Evolutionary conservation across 2,888 invertebrate genomes (phyloP), one percentile per base, ranked within the genome.

Genomic region (Drosophila merina): DNA sequence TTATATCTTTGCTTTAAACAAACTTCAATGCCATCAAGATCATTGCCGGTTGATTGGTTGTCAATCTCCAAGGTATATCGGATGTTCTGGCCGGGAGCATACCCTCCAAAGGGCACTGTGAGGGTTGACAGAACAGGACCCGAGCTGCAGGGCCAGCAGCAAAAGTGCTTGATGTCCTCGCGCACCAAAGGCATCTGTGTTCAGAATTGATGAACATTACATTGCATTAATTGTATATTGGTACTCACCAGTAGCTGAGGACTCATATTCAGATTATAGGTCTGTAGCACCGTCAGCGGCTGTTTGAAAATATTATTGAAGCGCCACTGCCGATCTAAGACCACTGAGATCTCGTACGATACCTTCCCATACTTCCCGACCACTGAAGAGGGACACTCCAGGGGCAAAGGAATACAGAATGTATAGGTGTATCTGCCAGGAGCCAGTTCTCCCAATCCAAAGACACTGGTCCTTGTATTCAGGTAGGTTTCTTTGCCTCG

Each of bases 261-360:
- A 89, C 94, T 94, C 77, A 93, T 92, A 91, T 97, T 97, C 64
- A 97, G 93, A 91, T 97, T 96, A 76, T 96, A 92, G 4, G 95
- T 94, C 72, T 95, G 94, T 51, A 96, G 93, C 9, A 97, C 94
- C 25, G 95, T 96, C 80, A 97, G 95, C 0, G 88, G 81, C 40
- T 81, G 79, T 14, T 77, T 79, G 33, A 82, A 89, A 1, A 74
- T 72, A 59, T 88, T 89, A 38, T 90, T 83, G 90, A 95, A 95
- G 78, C 95, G 95, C 95, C 95, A 96, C n/a, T 96, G 96, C 7
- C 96, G 89, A 96, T 96, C n/a, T 96, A 91, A 90, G 0, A 93
- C 94, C 4, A 95, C 95, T 88, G 95, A 95, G 2, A 96, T 93
- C 3, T 94, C 94, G 88, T 97, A 97, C 20, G 95, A 93, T 31